Evolutionary conservation across 2,113 vertebrate genomes (phyloP).

Genomic region (Garra rufa): DNA sequence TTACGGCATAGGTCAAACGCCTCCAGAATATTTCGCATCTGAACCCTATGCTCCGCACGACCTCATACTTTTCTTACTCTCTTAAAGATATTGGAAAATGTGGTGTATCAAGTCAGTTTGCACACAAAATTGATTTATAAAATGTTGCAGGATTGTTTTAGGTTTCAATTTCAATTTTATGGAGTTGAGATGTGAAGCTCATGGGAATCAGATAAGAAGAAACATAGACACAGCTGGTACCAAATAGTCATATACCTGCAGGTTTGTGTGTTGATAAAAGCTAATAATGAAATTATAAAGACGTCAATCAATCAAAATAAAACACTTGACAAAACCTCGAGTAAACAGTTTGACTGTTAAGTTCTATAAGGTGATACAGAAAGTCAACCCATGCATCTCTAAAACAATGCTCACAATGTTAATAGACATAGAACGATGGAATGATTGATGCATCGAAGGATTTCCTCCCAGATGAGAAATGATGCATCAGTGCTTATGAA

Average conservation of each 20-base stretch:
- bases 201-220: background rate
- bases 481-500: slow-evolving; percentile 11
- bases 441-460: background rate
- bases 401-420: slow-evolving; percentile 1
- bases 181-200: background rate
- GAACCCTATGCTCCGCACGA: slow-evolving; percentile 17
- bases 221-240: background rate
- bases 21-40: slow-evolving; percentile 26
- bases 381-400: background rate
- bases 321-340: background rate
- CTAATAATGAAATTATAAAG: background rate
- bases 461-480: background rate
- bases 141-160: background rate
- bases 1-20: slow-evolving; percentile 29
- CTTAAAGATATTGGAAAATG: slow-evolving; percentile 35
- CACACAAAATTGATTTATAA: background rate
- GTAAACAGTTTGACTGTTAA: background rate
- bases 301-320: background rate
- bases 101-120: slow-evolving; percentile 1
- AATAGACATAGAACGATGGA: background rate
- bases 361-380: background rate
- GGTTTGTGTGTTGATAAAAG: background rate
- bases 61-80: slow-evolving; percentile 22
- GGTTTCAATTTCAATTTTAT: background rate
- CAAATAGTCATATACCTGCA: background rate